These are phyloP conservation scores for Thalassarche chlororhynchos DNA, from an alignment of 2,113 vertebrate genomes.

Conservation along the genomic window DNA sequence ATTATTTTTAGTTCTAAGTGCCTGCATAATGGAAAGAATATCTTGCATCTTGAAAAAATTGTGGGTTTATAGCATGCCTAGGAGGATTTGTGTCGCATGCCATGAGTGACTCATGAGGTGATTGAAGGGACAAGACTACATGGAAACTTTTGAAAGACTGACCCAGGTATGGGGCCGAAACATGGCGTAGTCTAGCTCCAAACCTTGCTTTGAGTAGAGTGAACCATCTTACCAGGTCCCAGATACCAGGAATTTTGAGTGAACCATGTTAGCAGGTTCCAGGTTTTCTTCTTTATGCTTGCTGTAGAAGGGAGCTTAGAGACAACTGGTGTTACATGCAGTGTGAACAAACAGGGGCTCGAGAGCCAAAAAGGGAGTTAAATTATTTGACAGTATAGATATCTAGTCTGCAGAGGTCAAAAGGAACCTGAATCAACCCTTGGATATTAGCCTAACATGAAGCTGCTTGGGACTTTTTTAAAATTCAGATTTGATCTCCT, in stretches of 20 bases:
- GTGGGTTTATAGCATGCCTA: background rate
- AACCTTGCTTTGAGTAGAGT: background rate
- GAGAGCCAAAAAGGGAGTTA: background rate
- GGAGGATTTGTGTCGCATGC: background rate
- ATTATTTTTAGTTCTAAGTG: background rate
- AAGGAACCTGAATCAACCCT: background rate
- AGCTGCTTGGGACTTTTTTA: background rate
- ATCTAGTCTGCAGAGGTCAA: background rate
- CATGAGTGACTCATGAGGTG: rapidly evolving
- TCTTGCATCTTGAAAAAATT: background rate
- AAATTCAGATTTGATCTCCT: background rate
- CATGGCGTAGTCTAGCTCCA: background rate
- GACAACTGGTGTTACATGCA: background rate
- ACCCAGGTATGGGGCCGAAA: background rate
- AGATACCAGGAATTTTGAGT: background rate
- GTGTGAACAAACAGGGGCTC: background rate
- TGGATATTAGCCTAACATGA: background rate
- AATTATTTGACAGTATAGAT: background rate
- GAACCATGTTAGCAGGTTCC: background rate
- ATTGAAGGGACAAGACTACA: background rate
- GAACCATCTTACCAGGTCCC: background rate
- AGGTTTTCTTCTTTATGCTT: background rate
- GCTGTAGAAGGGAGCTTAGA: background rate
- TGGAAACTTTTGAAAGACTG: background rate
- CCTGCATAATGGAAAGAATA: background rate